Base-by-base conservation (phyloP, 2,888 invertebrate species). In the Cryptus viduatorius region DNA sequence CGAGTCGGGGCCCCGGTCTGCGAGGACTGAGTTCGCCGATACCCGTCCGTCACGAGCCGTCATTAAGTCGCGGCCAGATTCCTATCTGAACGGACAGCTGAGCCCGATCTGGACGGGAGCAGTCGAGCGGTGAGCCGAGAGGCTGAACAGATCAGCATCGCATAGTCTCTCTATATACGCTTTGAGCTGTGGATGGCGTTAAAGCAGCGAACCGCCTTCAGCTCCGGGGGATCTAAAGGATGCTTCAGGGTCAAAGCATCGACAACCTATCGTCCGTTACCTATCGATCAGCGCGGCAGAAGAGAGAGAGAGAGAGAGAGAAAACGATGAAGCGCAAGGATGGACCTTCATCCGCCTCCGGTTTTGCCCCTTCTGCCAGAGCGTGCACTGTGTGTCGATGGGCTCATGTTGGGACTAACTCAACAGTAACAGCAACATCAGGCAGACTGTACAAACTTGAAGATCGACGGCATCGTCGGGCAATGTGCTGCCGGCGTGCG, bases 31-130 rank as follows among this genome's bases (percentile, higher is more conserved):
- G 50, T 77, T 61, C n/a, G 73, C 84, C 90, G 89, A 90, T 90
- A 89, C 88, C 90, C 89, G 91, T 91, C 91, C 89, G 88, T 91
- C 91, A 91, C 89, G 89, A 90, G 90, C 91, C 92, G 91, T 92
- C 92, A 92, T 92, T 92, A 92, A 91, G 90, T 90, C 86, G 87
- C 89, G 86, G 88, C 90, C 89, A 92, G 92, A 92, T 92, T 91
- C 90, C 91, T 91, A 92, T 92, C 92, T 90, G 82, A 86, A 84
- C 81, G 84, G 88, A 86, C 88, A 85, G 87, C 85, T 84, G 81
- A 84, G 86, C 64, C 87, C 86, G 90, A 91, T 90, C 87, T 86
- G 87, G 87, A 90, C 88, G 87, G 86, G 82, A 84, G 73, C 84
- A 85, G 86, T 83, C 75, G 77, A 83, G 77, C 82, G 79, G 76